phyloP scores from a whole-genome alignment of 1,140 invertebrate species.

The Drosophila ohnishii region DNA sequence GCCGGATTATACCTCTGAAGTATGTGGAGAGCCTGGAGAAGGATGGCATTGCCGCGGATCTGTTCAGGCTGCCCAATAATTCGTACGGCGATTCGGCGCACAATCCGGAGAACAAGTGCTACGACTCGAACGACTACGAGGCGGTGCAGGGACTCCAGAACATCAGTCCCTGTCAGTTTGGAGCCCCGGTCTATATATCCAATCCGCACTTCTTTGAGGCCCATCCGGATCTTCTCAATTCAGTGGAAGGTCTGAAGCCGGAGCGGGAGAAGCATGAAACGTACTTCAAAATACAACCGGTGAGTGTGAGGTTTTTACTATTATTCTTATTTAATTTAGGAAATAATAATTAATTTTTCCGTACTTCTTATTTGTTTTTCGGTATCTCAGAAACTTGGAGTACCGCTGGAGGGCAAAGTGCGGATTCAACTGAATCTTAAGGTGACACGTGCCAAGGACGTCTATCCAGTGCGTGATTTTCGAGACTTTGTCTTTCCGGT shows the following conservation, averaged over 20 bases:
- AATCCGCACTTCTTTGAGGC: slow-evolving; percentile 95
- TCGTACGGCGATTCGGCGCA: slow-evolving; percentile 88
- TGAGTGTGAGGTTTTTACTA: slow-evolving; percentile 82
- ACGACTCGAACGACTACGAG: slow-evolving; percentile 88
- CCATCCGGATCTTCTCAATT: slow-evolving; percentile 88
- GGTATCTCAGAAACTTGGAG: slow-evolving; percentile 89
- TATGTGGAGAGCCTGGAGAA: slow-evolving; percentile 88
- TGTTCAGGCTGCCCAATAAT: slow-evolving; percentile 88
- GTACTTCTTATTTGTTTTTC: not conserved
- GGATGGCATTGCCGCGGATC: slow-evolving; percentile 87
- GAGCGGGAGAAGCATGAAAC: slow-evolving; percentile 88
- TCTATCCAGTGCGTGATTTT: slow-evolving; percentile 89
- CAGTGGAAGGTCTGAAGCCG: slow-evolving; percentile 90
- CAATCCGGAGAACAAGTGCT: slow-evolving; percentile 91
- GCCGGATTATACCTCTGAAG: slow-evolving; percentile 89
- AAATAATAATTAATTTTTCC: slow-evolving; percentile 1
- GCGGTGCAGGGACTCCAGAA: slow-evolving; percentile 90
- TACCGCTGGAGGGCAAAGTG: slow-evolving; percentile 91
- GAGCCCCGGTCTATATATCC: slow-evolving; percentile 93
- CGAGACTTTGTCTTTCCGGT: slow-evolving; percentile 92
- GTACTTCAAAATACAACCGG: slow-evolving; percentile 94
- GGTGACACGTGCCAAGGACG: slow-evolving; percentile 88
- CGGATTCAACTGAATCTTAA: slow-evolving; percentile 92
- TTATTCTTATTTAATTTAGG: not conserved
- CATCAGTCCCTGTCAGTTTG: slow-evolving; percentile 93